Evolutionary conservation across 2,888 invertebrate species (phyloP), one percentile per base, ranked within the genome.

Genomic region (Alloscopus bannaensis): DNA sequence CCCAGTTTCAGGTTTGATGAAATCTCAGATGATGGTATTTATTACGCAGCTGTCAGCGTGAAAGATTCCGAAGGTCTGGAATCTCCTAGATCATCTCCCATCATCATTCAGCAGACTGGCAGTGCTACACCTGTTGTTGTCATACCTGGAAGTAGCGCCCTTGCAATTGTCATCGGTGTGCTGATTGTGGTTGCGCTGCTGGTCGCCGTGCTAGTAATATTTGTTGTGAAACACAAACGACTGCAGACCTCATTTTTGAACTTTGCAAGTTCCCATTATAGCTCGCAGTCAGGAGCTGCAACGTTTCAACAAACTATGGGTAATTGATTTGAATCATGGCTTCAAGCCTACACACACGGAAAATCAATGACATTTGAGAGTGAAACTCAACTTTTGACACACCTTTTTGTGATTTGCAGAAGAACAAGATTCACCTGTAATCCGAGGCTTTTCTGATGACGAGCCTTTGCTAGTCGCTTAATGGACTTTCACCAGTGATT

Each of bases 381-480:
- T 13, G 4, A 47, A n/a, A n/a, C 11, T 47, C n/a, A 52, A 66
- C 26, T 31, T 69, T 36, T 47, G 45, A 55, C n/a, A 59, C 29
- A 22, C 40, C 18, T 31, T 29, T 69, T 71, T 60, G 13, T 77
- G 29, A 83, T 87, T 87, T 87, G 26, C 86, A 87, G 81, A 95
- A 87, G 95, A 95, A 85, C 94, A 95, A 87, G 94, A 95, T 87
- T 93, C 94, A 86, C 96, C 96, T 42, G 94, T 95, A 85, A 95
- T 96, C 87, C 92, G 94, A 88, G 95, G 96, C 29, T 97, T 97
- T 89, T 94, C 96, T 0, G 97, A 97, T 88, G 97, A 97, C 88
- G 97, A 97, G 89, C 97, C 96, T 72, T 90, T 97, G 86, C 96
- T 97, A 86, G 94, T 96, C 88, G 95, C 96, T 86, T 96, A 91